A percentile compares a stretch with the other conserved stretches of the same genome.
These are phyloP conservation scores for Zapornia atra DNA, from an alignment of 2,113 vertebrate genomes.

Conservation along the genomic window DNA sequence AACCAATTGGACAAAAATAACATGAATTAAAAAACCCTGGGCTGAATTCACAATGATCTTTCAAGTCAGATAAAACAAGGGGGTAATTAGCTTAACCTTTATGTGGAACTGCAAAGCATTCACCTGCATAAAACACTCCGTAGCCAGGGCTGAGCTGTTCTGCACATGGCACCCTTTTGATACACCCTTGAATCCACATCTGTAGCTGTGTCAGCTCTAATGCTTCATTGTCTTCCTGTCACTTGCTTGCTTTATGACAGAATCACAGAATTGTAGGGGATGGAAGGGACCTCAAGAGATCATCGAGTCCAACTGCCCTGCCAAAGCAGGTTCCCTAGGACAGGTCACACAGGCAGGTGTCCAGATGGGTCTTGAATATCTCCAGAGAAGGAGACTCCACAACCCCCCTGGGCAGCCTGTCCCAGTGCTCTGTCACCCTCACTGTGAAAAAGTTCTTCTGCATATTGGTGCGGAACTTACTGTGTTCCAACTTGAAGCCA, in stretches of 20 bases:
- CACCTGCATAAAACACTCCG: not conserved
- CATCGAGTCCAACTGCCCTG: no score
- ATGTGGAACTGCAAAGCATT: not conserved
- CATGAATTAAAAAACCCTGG: not conserved
- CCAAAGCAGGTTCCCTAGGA: no score
- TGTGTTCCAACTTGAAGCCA: no score
- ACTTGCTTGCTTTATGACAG: not conserved
- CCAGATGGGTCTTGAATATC: no score
- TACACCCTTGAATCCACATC: not conserved
- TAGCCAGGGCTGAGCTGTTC: not conserved
- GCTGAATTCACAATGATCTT: not conserved
- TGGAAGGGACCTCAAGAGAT: no score
- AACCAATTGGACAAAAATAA: not conserved
- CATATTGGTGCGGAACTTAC: no score
- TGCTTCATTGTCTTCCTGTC: not conserved
- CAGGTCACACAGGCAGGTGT: no score
- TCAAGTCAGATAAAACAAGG: not conserved
- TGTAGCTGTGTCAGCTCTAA: not conserved
- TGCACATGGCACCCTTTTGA: not conserved
- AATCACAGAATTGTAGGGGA: no score
- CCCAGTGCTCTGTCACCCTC: no score
- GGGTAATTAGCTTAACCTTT: not conserved
- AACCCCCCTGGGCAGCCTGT: no score
- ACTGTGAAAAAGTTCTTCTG: no score
- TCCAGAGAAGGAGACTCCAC: no score